A percentile compares a stretch with the other conserved stretches of the same genome.
Conservation (phyloP, 2,888 invertebrate species). For the Drosophila helvetica region DNA sequence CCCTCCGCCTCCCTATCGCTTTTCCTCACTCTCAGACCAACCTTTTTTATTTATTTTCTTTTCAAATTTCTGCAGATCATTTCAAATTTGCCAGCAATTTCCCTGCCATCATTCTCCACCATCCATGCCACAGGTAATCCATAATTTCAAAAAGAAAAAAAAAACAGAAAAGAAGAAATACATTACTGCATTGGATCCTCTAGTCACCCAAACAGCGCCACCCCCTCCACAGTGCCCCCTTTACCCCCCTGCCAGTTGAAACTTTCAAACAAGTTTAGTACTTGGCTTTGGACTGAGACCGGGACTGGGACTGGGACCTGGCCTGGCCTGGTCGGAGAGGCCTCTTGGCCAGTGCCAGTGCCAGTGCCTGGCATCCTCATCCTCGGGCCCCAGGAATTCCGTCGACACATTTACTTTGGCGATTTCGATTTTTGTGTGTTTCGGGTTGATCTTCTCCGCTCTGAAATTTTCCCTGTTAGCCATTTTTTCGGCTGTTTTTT, state of each 20-base stretch:
- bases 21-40: background rate
- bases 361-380: constrained; percentile 26
- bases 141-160: constrained; percentile 38
- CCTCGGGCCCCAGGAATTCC: constrained; percentile 55
- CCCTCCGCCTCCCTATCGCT: too few species aligned
- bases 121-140: constrained; percentile 27
- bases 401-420: constrained; percentile 47
- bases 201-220: constrained; percentile 4
- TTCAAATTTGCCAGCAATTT: constrained; percentile 16
- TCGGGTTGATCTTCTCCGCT: constrained; percentile 39
- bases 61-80: background rate
- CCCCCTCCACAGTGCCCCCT: constrained; percentile 34
- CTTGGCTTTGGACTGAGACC: constrained; percentile 17
- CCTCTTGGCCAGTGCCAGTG: constrained; percentile 24
- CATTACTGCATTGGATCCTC: constrained; percentile 32
- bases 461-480: constrained; percentile 43
- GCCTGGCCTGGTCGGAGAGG: constrained; percentile 32
- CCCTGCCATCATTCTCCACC: constrained; percentile 25
- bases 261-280: constrained; percentile 74
- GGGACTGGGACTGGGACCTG: constrained; percentile 13
- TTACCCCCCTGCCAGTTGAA: constrained; percentile 62
- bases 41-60: constrained; percentile 6
- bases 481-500: constrained; percentile 37
- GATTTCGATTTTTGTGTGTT: constrained; percentile 33
- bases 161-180: constrained; percentile 4